Base-by-base conservation (phyloP, 2,113 vertebrate genomes). In the Sterrhoptilus dennistouni region DNA sequence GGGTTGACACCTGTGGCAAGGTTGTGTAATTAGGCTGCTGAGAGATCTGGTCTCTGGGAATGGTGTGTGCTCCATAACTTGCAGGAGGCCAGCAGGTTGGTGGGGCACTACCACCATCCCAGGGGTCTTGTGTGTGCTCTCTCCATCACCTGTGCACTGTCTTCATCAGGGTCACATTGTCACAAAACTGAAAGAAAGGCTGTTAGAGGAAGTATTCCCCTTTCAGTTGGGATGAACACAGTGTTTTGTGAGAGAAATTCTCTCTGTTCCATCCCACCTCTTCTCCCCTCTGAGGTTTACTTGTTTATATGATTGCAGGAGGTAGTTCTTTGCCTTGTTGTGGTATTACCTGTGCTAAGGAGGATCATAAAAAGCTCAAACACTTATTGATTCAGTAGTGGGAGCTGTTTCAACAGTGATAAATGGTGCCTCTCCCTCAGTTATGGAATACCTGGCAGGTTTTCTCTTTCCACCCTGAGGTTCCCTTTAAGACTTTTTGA, bases 401-500 rank as follows among this genome's bases (percentile, higher is more conserved):
- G 69, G 69, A 94, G 78, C 61, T 7, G 5, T 91, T 90, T 92
- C 49, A 68, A 56, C 74, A 82, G 89, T 40, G 87, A 76, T 79
- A 91, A 95, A 76, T 38, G 11, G 54, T 50, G 68, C 36, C 90
- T 79, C 65, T 91, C 29, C 64, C 44, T 75, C 69, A 42, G 69
- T 78, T 96, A n/a, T 24, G 53, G 35, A 87, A 85, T 89, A 79
- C 31, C 56, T 81, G 25, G 85, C 42, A 44, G 3, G 0, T 84
- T 91, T 82, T 91, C 69, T 75, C 68, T 81, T 93, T 83, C 53
- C 31, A 44, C 44, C 22, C 56, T 23, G 56, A 89, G 42, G 54
- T 92, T 96, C 71, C 35, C 52, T 93, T 81, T 79, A 89, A 93
- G 77, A 69, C 36, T 89, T 87, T 68, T 60, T 76, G 65, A 95